A percentile compares a stretch with the other conserved stretches of the same genome.
Conservation (phyloP, 2,113 vertebrate genomes). For the Sisor rabdophorus region DNA sequence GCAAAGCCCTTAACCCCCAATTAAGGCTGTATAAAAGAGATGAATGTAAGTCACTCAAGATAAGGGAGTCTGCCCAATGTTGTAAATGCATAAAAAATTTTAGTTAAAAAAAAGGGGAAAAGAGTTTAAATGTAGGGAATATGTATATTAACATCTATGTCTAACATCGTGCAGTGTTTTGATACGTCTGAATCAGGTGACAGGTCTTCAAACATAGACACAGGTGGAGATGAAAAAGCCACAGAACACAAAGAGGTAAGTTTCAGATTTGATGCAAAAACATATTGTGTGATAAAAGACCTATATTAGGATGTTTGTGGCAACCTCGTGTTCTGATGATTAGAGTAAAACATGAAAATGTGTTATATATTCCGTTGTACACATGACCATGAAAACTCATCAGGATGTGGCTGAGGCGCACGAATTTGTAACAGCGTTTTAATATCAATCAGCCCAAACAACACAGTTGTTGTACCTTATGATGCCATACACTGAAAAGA, state of each 20-base stretch:
- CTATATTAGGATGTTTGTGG: not conserved
- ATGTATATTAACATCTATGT: not conserved
- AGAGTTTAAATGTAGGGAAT: no score
- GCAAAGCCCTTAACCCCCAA: no score
- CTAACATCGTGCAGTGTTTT: not conserved
- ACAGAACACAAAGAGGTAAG: constrained; percentile 47
- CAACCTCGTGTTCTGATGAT: not conserved
- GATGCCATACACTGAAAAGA: no score
- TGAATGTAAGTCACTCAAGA: no score
- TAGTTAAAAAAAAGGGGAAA: no score
- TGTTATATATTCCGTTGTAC: not conserved
- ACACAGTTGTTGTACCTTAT: no score
- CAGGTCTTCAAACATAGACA: constrained; percentile 24
- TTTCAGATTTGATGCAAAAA: not conserved
- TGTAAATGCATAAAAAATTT: no score
- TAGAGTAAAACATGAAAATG: not conserved
- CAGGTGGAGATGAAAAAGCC: not conserved
- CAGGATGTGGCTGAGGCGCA: no score
- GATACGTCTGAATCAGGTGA: not conserved
- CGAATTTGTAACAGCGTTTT: no score
- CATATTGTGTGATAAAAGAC: not conserved
- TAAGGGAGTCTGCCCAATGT: no score
- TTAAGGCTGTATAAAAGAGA: no score
- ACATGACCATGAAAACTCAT: not conserved
- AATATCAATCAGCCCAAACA: no score